Base-by-base conservation (phyloP, 2,888 invertebrate genomes). In the Acleris holmiana region DNA sequence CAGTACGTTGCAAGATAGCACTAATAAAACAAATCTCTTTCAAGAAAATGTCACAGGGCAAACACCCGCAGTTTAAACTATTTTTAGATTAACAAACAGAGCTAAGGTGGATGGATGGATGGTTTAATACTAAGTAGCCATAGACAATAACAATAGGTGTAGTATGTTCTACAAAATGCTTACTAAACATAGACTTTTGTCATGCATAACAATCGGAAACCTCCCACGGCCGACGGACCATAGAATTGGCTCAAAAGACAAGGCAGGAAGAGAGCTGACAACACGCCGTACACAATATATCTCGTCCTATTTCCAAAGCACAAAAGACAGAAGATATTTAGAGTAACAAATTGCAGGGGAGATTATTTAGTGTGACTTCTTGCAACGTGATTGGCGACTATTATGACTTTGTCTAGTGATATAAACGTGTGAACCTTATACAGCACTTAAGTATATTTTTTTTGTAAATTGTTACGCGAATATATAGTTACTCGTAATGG, bases 361-460 rank as follows among this genome's bases (percentile, higher is more conserved):
- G 29, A 29, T 29, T 8, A 8, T 54, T 48, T 25, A 49, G 21
- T 40, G 35, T 35, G 46, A 40, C 35, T 51, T 59, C 41, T 44
- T 23, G 23, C 53, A 40, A 19, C 19, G 25, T 18, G 41, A 59
- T 64, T 64, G 40, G 58, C 64, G 53, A 54, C 47, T 25, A 54
- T 41, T 19, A 23, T 29, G 23, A 47, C 58, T 54, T 47, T 41
- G 46, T 5, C 47, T 46, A 35, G 46, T 23, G 50, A 46, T 25
- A 10, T 23, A 15, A 17, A 46, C 50, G 47, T 47, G 57, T 56
- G 64, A 44, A 53, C 64, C 64, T 58, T 48, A 29, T 48, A 47
- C 21, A 47, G 50, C 18, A 46, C 35, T 23, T 35, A 46, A 21
- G 21, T 53, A 21, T 54, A 15, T 23, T 41, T 58, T 63, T 58